phyloP scores from a whole-genome alignment of 2,797 vertebrate genomes.

The Acipenser ruthenus region DNA sequence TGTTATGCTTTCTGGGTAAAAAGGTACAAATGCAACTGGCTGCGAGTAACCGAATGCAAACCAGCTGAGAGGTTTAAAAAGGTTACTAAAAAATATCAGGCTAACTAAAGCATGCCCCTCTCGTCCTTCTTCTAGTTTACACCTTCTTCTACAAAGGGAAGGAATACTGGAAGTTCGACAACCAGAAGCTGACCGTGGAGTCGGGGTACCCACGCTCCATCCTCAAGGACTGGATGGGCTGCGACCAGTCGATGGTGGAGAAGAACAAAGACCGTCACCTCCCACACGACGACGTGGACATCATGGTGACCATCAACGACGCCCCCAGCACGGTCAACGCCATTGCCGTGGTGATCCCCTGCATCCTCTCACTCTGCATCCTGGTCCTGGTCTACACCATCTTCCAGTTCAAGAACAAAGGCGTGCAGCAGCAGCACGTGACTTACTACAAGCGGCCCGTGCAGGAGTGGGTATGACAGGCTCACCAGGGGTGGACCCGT shows the following conservation, averaged over 20 bases:
- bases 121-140: slow-evolving; percentile 65
- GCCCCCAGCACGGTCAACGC: slow-evolving; percentile 88
- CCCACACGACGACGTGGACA: slow-evolving; percentile 86
- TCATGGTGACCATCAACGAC: slow-evolving; percentile 94
- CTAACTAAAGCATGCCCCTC: too few relatives aligned
- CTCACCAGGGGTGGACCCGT: slow-evolving; percentile 30
- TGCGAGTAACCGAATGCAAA: too few relatives aligned
- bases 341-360: slow-evolving; percentile 93
- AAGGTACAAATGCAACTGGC: too few relatives aligned
- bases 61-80: too few relatives aligned
- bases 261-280: slow-evolving; percentile 77
- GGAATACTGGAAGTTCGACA: slow-evolving; percentile 98
- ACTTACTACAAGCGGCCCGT: slow-evolving; percentile 95
- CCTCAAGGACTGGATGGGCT: slow-evolving; percentile 96
- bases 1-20: too few relatives aligned
- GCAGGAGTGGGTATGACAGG: slow-evolving; percentile 96
- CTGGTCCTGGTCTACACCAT: slow-evolving; percentile 96
- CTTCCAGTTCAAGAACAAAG: slow-evolving; percentile 98
- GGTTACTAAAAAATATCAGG: too few relatives aligned
- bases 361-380: slow-evolving; percentile 91
- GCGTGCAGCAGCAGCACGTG: slow-evolving; percentile 84
- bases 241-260: slow-evolving; percentile 85
- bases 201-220: slow-evolving; percentile 91
- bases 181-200: slow-evolving; percentile 91
- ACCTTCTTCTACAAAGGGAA: slow-evolving; percentile 98